Percentiles rank a stretch among this genome's conserved stretches.
Evolutionary conservation across 2,888 invertebrate species (phyloP).

Genomic region (Spisula solida): DNA sequence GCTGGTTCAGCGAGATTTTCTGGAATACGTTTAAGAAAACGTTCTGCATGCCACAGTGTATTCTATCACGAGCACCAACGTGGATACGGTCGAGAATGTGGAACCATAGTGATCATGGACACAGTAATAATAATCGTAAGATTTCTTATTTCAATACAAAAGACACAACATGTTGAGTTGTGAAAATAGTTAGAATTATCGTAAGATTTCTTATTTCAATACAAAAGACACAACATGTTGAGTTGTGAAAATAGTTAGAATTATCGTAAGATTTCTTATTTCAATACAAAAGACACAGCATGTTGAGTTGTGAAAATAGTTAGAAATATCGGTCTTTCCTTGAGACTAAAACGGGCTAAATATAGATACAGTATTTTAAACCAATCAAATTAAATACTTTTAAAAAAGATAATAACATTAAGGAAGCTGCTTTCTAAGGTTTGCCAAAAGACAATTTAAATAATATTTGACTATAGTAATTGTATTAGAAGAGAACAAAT

Average conservation of each 20-base stretch:
- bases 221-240: slow-evolving; percentile 69
- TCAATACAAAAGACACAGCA: slow-evolving; percentile 65
- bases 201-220: slow-evolving; percentile 69
- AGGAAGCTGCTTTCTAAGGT: no score
- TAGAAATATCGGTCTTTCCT: not conserved
- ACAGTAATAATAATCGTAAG: slow-evolving; percentile 74
- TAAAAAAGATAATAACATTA: no score
- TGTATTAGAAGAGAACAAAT: no score
- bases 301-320: slow-evolving; percentile 47
- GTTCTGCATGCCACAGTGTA: slow-evolving; percentile 80
- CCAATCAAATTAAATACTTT: no score
- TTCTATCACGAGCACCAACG: slow-evolving; percentile 44
- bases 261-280: slow-evolving; percentile 69
- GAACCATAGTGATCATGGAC: slow-evolving; percentile 68
- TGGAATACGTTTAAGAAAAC: slow-evolving; percentile 85
- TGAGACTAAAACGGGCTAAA: no score
- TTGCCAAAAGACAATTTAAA: no score
- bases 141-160: slow-evolving; percentile 67
- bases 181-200: slow-evolving; percentile 22
- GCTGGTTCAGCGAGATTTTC: slow-evolving; percentile 87
- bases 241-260: not conserved
- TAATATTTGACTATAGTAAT: no score
- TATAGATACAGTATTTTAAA: no score
- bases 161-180: slow-evolving; percentile 63
- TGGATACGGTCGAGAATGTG: slow-evolving; percentile 59